A percentile compares a stretch with the other conserved stretches of the same genome.
Conservation (phyloP, 2,888 invertebrate genomes). For the Andrena hattorfiana region DNA sequence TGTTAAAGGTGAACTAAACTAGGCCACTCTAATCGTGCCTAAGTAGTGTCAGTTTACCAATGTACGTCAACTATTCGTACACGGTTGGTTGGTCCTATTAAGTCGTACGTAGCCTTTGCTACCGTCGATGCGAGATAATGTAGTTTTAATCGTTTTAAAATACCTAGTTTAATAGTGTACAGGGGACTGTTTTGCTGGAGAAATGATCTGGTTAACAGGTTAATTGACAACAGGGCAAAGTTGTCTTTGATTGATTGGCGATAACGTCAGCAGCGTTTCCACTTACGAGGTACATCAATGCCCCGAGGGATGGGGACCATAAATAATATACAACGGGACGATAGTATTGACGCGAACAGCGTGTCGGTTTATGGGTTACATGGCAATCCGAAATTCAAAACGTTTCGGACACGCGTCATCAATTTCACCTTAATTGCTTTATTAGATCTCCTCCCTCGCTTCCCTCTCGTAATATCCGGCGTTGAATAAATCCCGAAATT, state of each 20-base stretch:
- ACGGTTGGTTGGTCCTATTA: too few relatives aligned
- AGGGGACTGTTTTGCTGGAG: too few relatives aligned
- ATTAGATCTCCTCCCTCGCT: not conserved
- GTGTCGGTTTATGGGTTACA: slow-evolving; percentile 1
- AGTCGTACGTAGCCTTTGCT: too few relatives aligned
- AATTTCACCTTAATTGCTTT: not conserved
- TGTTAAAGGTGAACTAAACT: too few relatives aligned
- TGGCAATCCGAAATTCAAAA: not conserved
- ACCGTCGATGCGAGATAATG: too few relatives aligned
- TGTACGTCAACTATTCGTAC: too few relatives aligned
- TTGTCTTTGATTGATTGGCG: slow-evolving; percentile 21
- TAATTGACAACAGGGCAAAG: slow-evolving; percentile 4
- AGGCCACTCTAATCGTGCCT: too few relatives aligned
- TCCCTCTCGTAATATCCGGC: too few relatives aligned
- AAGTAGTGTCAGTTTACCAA: too few relatives aligned
- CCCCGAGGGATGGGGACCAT: slow-evolving; percentile 13
- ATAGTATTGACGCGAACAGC: slow-evolving; percentile 17
- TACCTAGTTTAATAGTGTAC: not conserved
- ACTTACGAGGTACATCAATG: slow-evolving; percentile 31
- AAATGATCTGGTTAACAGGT: not conserved
- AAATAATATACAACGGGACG: slow-evolving; percentile 34
- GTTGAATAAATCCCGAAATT: slow-evolving; percentile 16
- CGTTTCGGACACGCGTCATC: not conserved
- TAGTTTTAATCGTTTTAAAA: not conserved
- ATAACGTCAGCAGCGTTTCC: slow-evolving; percentile 9